Percentiles rank a stretch among this genome's conserved stretches.
These are phyloP conservation scores for Pipra filicauda DNA, from an alignment of 2,113 vertebrate species.

Conservation along the genomic window DNA sequence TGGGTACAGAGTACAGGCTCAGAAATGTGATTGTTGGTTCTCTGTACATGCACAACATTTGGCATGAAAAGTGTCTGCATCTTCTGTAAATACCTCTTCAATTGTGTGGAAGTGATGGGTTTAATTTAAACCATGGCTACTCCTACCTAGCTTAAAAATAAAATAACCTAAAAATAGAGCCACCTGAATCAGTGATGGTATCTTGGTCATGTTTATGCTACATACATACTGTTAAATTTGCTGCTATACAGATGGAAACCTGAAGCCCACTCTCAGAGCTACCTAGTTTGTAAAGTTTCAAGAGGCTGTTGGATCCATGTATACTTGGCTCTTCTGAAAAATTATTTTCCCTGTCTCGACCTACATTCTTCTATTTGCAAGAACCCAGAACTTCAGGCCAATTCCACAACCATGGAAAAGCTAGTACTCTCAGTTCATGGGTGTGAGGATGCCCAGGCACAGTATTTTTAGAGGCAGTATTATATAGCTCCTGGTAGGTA, in stretches of 20 bases:
- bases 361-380: neutral
- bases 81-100: constrained; percentile 8
- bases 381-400: neutral
- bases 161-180: constrained; percentile 1
- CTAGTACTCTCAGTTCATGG: neutral
- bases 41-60: neutral
- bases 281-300: neutral
- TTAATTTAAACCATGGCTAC: constrained; percentile 4
- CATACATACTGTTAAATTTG: neutral
- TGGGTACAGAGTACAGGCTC: neutral
- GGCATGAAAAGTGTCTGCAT: neutral
- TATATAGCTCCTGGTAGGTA: neutral
- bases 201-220: neutral
- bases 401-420: neutral
- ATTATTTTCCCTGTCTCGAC: neutral
- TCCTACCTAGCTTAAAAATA: constrained; percentile 28
- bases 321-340: neutral
- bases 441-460: neutral
- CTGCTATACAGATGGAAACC: neutral
- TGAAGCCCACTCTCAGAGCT: neutral
- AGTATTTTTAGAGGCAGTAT: neutral
- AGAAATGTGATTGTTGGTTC: neutral
- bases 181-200: neutral
- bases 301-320: neutral
- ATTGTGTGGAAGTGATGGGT: neutral